Conservation (phyloP, 1,140 invertebrate genomes). For the Gryon sp. region DNA sequence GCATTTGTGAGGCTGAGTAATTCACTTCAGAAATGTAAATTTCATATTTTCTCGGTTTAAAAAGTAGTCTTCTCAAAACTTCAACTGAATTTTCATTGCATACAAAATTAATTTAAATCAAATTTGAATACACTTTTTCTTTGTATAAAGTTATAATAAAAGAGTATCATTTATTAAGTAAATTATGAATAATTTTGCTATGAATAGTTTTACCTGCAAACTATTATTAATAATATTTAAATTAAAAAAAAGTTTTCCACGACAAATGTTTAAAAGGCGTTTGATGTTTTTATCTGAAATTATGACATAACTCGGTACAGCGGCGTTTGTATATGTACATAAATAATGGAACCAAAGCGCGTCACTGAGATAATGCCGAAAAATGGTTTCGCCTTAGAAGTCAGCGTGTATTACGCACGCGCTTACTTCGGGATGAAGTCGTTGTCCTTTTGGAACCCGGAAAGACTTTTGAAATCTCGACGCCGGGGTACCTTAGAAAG, state of each 20-base stretch:
- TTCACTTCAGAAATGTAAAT: neutral
- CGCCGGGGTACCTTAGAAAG: slow-evolving; percentile 1
- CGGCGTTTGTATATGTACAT: slow-evolving; percentile 44
- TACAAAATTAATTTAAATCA: no score
- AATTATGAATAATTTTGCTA: no score
- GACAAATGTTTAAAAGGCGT: neutral
- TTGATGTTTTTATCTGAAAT: slow-evolving; percentile 51
- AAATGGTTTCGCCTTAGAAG: slow-evolving; percentile 67
- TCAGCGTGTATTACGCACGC: slow-evolving; percentile 21
- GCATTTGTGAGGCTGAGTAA: neutral
- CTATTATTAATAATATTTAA: neutral
- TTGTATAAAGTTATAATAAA: no score
- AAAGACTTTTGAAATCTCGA: slow-evolving; percentile 20
- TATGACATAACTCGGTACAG: slow-evolving; percentile 63
- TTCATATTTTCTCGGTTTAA: no score
- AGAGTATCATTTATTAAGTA: no score
- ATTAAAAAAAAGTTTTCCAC: slow-evolving; percentile 1
- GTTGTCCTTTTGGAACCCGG: slow-evolving; percentile 41
- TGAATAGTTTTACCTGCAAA: no score
- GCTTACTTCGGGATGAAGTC: slow-evolving; percentile 61
- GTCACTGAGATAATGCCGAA: slow-evolving; percentile 72
- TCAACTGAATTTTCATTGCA: no score
- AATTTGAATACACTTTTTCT: no score
- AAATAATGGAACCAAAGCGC: slow-evolving; percentile 66
- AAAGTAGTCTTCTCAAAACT: neutral